These are phyloP conservation scores for Gastrophryne carolinensis DNA, from an alignment of 2,797 vertebrate species.

Conservation along the genomic window DNA sequence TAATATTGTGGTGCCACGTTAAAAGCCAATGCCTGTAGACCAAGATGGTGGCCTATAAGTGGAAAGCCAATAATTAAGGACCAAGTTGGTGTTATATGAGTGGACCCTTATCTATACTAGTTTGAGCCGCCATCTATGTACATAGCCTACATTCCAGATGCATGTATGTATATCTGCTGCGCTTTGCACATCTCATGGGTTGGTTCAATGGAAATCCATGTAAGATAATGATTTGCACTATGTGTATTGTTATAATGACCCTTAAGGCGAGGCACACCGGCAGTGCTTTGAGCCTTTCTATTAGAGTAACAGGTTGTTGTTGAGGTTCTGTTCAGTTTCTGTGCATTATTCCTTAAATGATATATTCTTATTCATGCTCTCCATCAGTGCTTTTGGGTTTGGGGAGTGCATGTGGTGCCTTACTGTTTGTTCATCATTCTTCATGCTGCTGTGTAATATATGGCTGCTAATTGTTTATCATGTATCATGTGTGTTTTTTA, in stretches of 20 bases:
- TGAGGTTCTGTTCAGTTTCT: not conserved
- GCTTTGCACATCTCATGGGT: constrained; percentile 4
- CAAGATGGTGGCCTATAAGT: not conserved
- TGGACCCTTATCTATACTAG: not conserved
- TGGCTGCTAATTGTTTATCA: constrained; percentile 1
- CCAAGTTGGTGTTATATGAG: not conserved
- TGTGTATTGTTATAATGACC: constrained; percentile 3
- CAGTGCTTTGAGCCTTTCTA: not conserved
- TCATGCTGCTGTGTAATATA: constrained; percentile 41
- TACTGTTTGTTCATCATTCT: constrained; percentile 42
- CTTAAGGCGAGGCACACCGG: not conserved
- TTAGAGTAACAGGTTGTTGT: not conserved
- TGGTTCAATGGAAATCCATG: not conserved
- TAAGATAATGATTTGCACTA: constrained; percentile 22
- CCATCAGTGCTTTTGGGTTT: not conserved
- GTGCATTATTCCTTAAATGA: not conserved
- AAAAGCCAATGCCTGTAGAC: not conserved
- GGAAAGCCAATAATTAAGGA: not conserved
- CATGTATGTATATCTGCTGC: not conserved
- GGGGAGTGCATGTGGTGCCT: constrained; percentile 46
- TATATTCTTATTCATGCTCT: not conserved
- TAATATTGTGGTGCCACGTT: too few species aligned
- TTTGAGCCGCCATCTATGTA: not conserved
- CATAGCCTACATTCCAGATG: constrained; percentile 2
- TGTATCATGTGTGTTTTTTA: not conserved